These are phyloP conservation scores for Chondrilla cf. caribensis DNA, from an alignment of 37 sponge, comb jelly and placozoan genomes.

Conservation along the genomic window DNA sequence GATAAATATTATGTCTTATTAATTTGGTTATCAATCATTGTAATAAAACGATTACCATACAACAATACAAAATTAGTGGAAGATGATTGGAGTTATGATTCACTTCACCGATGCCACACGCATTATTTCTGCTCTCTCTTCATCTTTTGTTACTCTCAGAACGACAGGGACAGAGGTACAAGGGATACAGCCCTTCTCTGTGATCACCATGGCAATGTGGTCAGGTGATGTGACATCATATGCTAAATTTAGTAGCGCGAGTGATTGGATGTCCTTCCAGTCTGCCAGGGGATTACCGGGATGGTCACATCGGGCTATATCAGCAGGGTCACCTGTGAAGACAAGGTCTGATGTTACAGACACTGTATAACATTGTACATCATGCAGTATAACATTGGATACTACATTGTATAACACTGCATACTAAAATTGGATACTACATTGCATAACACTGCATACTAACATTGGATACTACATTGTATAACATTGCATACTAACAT, in stretches of 20 bases:
- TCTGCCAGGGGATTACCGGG: constrained; percentile 50
- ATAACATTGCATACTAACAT: no score
- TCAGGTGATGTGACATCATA: constrained; percentile 97
- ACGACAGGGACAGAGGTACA: constrained; percentile 99
- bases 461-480: no score
- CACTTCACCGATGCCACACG: not conserved
- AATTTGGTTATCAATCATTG: no score
- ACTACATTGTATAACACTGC: no score
- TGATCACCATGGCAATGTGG: constrained; percentile 92
- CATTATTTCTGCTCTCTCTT: constrained; percentile 22
- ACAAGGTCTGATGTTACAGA: no score
- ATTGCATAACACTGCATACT: no score
- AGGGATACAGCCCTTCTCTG: constrained; percentile 88
- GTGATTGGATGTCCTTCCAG: constrained; percentile 66
- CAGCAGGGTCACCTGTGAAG: constrained; percentile 89
- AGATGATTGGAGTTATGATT: no score
- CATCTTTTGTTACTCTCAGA: constrained; percentile 65
- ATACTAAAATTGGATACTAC: no score
- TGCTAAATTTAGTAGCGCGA: constrained; percentile 86
- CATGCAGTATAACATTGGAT: no score
- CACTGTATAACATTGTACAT: not conserved
- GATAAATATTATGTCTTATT: no score
- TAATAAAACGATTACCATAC: no score
- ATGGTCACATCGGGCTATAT: constrained; percentile 52
- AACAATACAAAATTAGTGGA: no score